Base-by-base conservation (phyloP, 2,888 invertebrate genomes). In the Torymus auratus region DNA sequence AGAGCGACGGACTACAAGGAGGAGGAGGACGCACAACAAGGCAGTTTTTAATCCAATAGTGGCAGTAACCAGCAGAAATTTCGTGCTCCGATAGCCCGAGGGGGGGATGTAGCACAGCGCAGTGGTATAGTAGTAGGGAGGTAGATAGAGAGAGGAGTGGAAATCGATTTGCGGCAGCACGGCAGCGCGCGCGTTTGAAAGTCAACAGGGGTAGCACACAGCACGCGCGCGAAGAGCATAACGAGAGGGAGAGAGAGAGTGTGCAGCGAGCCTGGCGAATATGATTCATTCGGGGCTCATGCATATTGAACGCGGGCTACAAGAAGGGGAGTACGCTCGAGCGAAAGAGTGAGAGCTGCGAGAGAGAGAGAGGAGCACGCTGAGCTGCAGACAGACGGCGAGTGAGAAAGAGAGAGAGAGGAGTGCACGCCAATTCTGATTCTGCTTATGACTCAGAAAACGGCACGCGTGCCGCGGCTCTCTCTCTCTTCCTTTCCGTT, bases 301-400 rank as follows among this genome's bases (percentile, higher is more conserved):
- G 86, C 87, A 88, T 88, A 88, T 88, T 86, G 86, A 88, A 87
- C 86, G 84, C 86, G 84, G 56, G 55, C 11, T 65, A n/a, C 55
- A 60, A 69, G 52, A 61, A 69, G 15, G 60, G 41, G 73, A 62
- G n/a, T n/a, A 10, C 15, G 61, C 11, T 20, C 28, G 28, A 28
- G 61, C 2, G 69, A 61, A 53, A 62, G 62, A 15, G 64, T 41
- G 62, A 55, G 69, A 52, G 70, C 23, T n/a, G n/a, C n/a, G n/a
- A n/a, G 13, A 13, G 61, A 10, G 60, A 23, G 15, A 41, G 3
- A 28, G 28, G 3, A 4, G 28, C 28, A 2, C 28, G 3, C 28
- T 28, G 28, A 28, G 28, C 28, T n/a, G n/a, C 28, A 28, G 28
- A 28, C 28, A 28, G 28, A 28, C 28, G 28, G 64, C 41, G 62